Conservation (phyloP, 2,888 invertebrate genomes). For the Podotricha telesiphe region DNA sequence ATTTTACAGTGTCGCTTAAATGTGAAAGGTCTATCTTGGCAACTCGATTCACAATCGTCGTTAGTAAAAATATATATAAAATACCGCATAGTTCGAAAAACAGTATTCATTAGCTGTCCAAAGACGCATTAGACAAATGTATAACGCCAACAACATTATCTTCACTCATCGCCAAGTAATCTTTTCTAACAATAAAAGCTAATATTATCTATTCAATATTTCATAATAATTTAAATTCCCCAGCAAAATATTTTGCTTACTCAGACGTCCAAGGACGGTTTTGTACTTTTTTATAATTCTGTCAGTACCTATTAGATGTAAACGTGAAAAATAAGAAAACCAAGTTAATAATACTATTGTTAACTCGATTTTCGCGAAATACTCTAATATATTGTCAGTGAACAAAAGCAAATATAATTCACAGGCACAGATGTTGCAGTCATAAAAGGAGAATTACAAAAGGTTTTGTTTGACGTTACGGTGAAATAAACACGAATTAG, state of each 20-base stretch:
- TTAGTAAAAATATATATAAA: background rate
- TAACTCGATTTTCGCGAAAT: background rate
- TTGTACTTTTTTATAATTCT: background rate
- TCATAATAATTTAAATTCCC: background rate
- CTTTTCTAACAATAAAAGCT: background rate
- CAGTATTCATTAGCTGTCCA: background rate
- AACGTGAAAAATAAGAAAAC: background rate
- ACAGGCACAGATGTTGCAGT: background rate
- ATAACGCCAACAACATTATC: conserved; percentile 6
- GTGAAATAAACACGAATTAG: conserved; percentile 5
- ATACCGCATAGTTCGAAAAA: background rate
- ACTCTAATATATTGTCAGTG: background rate
- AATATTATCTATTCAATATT: conserved; percentile 7
- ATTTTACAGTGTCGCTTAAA: too few relatives aligned
- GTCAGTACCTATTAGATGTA: background rate
- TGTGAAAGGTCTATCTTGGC: too few relatives aligned
- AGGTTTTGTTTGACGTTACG: conserved; percentile 3
- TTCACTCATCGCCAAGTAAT: conserved; percentile 5
- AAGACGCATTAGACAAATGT: background rate
- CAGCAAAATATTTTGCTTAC: background rate
- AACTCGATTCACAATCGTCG: too few relatives aligned
- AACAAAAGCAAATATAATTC: background rate
- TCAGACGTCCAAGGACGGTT: background rate
- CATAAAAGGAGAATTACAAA: conserved; percentile 4
- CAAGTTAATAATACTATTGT: too few relatives aligned